phyloP scores from a whole-genome alignment of 2,797 vertebrate genomes.

The Xiphorhynchus erythropygius region DNA sequence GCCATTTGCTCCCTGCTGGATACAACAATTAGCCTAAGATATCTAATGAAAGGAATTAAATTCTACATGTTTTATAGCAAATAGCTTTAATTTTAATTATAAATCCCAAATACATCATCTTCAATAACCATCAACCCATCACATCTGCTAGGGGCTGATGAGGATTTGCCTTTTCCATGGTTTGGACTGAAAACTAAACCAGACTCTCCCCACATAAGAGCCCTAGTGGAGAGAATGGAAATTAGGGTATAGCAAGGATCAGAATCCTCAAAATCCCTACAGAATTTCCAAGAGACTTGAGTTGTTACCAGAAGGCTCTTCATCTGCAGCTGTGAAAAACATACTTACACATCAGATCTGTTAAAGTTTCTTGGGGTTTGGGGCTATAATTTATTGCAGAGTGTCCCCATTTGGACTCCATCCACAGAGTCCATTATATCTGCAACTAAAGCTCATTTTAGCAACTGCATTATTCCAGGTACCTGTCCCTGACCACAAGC shows the following conservation, averaged over 20 bases:
- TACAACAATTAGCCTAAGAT: conserved; percentile 69
- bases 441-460: neutral
- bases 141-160: conserved; percentile 18
- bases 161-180: conserved; percentile 5
- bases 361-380: neutral
- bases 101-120: conserved; percentile 68
- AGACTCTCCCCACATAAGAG: neutral
- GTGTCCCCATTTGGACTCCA: neutral
- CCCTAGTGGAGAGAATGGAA: neutral
- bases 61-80: conserved; percentile 61
- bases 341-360: neutral
- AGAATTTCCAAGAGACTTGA: neutral
- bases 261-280: conserved; percentile 3
- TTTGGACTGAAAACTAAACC: neutral
- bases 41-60: conserved; percentile 74
- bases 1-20: conserved; percentile 70
- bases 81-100: conserved; percentile 75
- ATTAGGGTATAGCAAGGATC: neutral
- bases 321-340: neutral
- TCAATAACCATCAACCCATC: conserved; percentile 45
- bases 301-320: neutral
- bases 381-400: neutral
- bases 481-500: neutral
- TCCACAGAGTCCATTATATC: conserved; percentile 24
- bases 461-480: neutral